Evolutionary conservation across 2,888 invertebrate species (phyloP), one percentile per base, ranked within the genome.

Genomic region (Seladonia tumulorum): DNA sequence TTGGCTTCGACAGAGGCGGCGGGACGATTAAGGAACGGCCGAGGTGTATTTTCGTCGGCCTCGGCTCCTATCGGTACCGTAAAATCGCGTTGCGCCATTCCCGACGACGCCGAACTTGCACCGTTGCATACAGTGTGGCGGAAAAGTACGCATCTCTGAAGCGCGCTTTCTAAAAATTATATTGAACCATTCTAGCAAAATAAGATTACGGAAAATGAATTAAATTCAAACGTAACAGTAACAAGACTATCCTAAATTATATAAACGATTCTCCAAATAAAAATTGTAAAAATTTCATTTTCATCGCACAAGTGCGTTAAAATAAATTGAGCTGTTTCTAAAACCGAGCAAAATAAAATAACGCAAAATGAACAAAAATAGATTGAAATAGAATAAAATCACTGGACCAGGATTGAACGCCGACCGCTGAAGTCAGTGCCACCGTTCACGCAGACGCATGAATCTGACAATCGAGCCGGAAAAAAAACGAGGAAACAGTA

Each of bases 11-110:
- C 45, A 78, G 77, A 63, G 49, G 29, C 74, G 47, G 76, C 53
- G 25, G 68, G 71, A 73, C 83, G 86, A 77, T 81, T 75, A 78
- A 86, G 78, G 83, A 85, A 83, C 82, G 79, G 66, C 63, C 71
- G 81, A 84, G 86, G 81, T 84, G 84, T 86, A 86, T 86, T 86
- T 86, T 86, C 78, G 86, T 83, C 86, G 83, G 76, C 83, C 85
- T 81, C 83, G 80, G n/a, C 57, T 57, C 70, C 83, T 81, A 81
- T 86, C 83, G 75, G 75, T 39, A 77, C 76, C 75, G 78, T 49
- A 73, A 76, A 86, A 84, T 76, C 73, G 76, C 78, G 81, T 84
- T 86, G 84, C 86, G 84, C 86, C 86, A 84, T 81, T 86, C 81
- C 82, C 78, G 81, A 66, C 75, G 77, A 29, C 60, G 35, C 45